Evolutionary conservation across 2,888 invertebrate species (phyloP), one percentile per base, ranked within the genome.

Genomic region (Saturnia japonica): DNA sequence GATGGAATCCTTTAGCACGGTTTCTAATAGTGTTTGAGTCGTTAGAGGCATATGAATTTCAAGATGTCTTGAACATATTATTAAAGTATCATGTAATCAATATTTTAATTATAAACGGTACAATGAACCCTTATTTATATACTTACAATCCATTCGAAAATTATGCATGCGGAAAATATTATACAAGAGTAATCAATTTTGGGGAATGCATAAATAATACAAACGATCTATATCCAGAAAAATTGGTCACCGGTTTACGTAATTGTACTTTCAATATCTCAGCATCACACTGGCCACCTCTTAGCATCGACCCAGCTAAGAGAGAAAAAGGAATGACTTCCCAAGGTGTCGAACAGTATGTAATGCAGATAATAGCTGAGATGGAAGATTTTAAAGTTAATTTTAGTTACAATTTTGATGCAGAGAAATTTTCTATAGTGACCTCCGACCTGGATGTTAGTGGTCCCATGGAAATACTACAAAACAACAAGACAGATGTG

Each of bases 121-220:
- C 77, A 0, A 47, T 54, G 0, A 76, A 83, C 3, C 76, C 80
- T 12, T 74, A 85, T 6, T 62, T 90, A 19, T 89, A 84, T 71
- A 82, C 87, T 0, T 91, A 88, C 73, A 86, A 91, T 74, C 87
- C 90, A 0, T 90, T 82, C 64, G 83, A 86, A 69, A 85, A 90
- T 62, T 85, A 81, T 66, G 83, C 82, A 0, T 91, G 91, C 67
- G 91, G 91, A 28, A 84, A 81, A 70, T 80, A 82, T 51, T 90
- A 85, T 70, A 75, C 78, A 3, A 73, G 77, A 42, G 73, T 90
- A 16, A 83, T 84, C 34, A 71, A 77, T 51, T 75, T 79, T 6
- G 91, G 90, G 11, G 75, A 79, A 70, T 91, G 91, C 73, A 73
- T 72, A n/a, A 68, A 76, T 22, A 12, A 72, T 1, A 68, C 73